Percentiles rank a stretch among this genome's conserved stretches.
Evolutionary conservation across 2,113 vertebrate genomes (phyloP).

Genomic region (Junco hyemalis): DNA sequence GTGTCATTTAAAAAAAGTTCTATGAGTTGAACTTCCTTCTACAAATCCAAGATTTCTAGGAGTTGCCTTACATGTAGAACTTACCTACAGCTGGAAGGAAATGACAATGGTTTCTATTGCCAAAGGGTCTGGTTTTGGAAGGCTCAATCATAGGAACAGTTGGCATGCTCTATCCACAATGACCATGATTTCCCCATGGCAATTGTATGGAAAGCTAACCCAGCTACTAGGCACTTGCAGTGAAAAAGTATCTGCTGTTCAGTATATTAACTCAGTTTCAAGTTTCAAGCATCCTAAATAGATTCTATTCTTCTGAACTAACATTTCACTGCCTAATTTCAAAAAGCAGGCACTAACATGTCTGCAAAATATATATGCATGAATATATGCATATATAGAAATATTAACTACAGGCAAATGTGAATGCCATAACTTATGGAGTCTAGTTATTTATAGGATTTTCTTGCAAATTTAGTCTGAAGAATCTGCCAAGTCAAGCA

Average conservation of each 20-base stretch:
- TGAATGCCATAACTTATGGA: not conserved
- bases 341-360: not conserved
- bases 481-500: not conserved
- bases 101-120: slow-evolving; percentile 8
- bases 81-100: slow-evolving; percentile 34
- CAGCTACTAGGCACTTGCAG: not conserved
- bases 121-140: slow-evolving; percentile 53
- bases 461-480: not conserved
- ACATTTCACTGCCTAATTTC: not conserved
- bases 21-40: not conserved
- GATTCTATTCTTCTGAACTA: not conserved
- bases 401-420: not conserved
- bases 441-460: not conserved
- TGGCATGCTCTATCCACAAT: slow-evolving; percentile 23
- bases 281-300: not conserved
- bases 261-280: not conserved
- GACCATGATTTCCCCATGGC: slow-evolving; percentile 27
- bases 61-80: not conserved
- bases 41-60: slow-evolving; percentile 3
- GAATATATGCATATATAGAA: not conserved
- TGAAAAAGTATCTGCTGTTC: not conserved
- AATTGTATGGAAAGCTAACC: not conserved
- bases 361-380: not conserved
- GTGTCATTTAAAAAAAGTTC: not conserved
- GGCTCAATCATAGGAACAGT: slow-evolving; percentile 36